Conservation (phyloP, 37 sponge, comb jelly and placozoan genomes). For the Chondrilla cf. caribensis region DNA sequence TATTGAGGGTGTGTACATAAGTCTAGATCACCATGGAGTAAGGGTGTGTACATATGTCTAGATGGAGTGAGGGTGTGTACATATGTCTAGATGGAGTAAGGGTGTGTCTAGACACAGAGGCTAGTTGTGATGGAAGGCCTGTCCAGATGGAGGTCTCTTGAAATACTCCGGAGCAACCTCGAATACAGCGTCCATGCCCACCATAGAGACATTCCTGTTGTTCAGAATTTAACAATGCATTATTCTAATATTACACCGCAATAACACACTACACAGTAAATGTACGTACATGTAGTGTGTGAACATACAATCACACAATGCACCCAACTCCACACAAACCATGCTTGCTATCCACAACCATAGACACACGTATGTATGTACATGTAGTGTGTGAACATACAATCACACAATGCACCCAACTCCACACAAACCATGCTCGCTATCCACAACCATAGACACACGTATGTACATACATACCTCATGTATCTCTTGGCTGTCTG, state of each 20-base stretch:
- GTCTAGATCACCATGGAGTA: too few relatives aligned
- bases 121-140: too few relatives aligned
- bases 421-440: neutral
- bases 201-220: constrained; percentile 25
- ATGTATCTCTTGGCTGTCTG: constrained; percentile 88
- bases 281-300: neutral
- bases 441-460: neutral
- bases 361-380: neutral
- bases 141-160: neutral
- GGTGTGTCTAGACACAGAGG: too few relatives aligned
- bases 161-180: constrained; percentile 42
- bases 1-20: too few relatives aligned
- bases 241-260: neutral
- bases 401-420: neutral
- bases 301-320: neutral
- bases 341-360: neutral
- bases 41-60: too few relatives aligned
- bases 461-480: constrained; percentile 46
- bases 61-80: too few relatives aligned
- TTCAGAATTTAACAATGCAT: neutral
- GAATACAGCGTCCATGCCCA: constrained; percentile 30
- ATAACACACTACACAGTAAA: too few relatives aligned
- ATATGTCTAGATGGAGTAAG: too few relatives aligned
- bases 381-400: neutral
- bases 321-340: neutral